These are phyloP conservation scores for Cyprinodon tularosa DNA, from an alignment of 2,113 vertebrate genomes.

Conservation along the genomic window DNA sequence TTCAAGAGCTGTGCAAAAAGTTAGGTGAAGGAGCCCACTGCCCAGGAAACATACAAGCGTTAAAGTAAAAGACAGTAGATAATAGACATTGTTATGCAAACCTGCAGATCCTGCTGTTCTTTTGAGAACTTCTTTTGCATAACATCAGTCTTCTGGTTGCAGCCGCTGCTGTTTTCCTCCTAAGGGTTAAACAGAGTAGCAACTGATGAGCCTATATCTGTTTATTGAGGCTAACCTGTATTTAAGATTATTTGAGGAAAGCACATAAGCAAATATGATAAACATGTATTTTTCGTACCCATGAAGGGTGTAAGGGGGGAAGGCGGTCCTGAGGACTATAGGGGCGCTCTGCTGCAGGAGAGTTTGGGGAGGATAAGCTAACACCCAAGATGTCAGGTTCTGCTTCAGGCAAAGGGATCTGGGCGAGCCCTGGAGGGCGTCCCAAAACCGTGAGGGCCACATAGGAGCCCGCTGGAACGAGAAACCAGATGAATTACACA, in stretches of 20 bases:
- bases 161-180: constrained; percentile 89
- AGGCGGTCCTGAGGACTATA: constrained; percentile 80
- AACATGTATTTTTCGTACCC: constrained; percentile 77
- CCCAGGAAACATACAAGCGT: not conserved
- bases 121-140: constrained; percentile 87
- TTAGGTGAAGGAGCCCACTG: not conserved
- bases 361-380: constrained; percentile 85
- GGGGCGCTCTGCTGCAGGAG: constrained; percentile 84
- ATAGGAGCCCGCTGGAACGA: constrained; percentile 92
- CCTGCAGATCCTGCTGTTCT: constrained; percentile 90
- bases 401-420: constrained; percentile 90
- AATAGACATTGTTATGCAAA: constrained; percentile 58
- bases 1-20: not conserved
- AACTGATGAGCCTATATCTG: constrained; percentile 1
- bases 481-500: not conserved
- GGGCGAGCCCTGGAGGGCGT: constrained; percentile 93
- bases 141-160: constrained; percentile 88
- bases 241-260: not conserved
- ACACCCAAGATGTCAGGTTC: constrained; percentile 83
- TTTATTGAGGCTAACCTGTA: not conserved
- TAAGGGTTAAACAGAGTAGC: constrained; percentile 39
- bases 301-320: constrained; percentile 83
- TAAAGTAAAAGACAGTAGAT: not conserved
- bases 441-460: constrained; percentile 98
- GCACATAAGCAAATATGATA: not conserved